Evolutionary conservation across 2,888 invertebrate species (phyloP), one percentile per base, ranked within the genome.

Genomic region (Ectobius pallidus): DNA sequence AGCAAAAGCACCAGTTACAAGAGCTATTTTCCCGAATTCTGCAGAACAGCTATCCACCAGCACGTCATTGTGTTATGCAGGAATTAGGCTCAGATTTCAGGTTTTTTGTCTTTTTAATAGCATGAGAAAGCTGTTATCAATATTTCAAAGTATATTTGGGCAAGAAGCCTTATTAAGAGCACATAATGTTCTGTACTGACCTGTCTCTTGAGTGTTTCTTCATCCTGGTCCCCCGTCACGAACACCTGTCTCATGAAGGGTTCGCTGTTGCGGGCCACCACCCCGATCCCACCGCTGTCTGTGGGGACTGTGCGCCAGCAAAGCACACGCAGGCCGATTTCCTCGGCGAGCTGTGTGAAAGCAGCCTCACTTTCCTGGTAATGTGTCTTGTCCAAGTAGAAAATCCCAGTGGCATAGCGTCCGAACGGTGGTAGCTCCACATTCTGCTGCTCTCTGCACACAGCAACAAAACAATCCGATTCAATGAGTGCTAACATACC

Each of bases 181-280:
- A n/a, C n/a, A n/a, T n/a, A n/a, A n/a, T n/a, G n/a, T n/a, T n/a
- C n/a, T n/a, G n/a, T n/a, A 46, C 83, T 85, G 86, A 92, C 92
- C 89, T 92, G 89, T 79, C 89, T 86, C 75, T 88, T 85, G 70
- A 92, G 88, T 75, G 86, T 86, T 69, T 84, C 85, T 77, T 87
- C 86, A 79, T 88, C 87, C 32, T 76, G 77, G 80, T 89, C 88
- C 73, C 92, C 91, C 73, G 90, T 90, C 74, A 93, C 89, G 82
- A 93, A 93, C 78, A 97, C 98, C 88, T 99, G 99, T 79, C 96
- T 90, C 88, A 99, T 97, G 81, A 92, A 90, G 46, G 99, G 99
- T 86, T 99, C 99, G 79, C 93, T 94, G 84, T 93, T 94, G 80
- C 91, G 90, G 72, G 99, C 99, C 80, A 98, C 97, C 78, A 91